Conservation (phyloP, 2,797 vertebrate species). For the Enteromius mattozi region DNA sequence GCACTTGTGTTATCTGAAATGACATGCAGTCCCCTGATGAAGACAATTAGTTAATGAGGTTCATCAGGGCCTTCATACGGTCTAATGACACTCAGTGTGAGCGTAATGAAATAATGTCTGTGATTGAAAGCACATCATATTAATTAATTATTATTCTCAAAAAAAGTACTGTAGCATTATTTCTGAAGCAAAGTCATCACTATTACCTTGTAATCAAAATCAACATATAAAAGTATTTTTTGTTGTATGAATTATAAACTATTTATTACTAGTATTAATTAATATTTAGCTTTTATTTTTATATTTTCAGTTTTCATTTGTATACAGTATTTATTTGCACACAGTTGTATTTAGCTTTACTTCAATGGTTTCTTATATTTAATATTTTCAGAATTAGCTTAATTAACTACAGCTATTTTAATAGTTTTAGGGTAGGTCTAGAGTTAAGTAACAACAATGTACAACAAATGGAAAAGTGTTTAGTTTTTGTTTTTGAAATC, state of each 20-base stretch:
- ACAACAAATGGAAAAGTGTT: too few species aligned
- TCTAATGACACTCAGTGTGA: constrained; percentile 14
- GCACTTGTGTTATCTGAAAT: constrained; percentile 1
- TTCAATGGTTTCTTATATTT: neutral
- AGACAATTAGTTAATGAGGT: constrained; percentile 34
- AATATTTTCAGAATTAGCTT: neutral
- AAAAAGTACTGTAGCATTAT: neutral
- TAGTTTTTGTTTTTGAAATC: too few species aligned
- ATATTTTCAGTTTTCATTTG: neutral
- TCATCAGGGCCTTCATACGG: neutral
- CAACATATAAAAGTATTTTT: neutral
- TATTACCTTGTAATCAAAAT: neutral
- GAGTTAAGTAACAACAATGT: too few species aligned
- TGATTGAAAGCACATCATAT: neutral
- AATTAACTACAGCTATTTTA: too few species aligned
- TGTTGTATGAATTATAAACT: neutral
- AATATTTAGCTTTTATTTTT: neutral
- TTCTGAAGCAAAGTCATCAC: neutral
- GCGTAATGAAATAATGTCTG: constrained; percentile 11
- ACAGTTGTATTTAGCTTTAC: neutral
- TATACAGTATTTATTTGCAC: neutral
- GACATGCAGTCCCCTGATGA: neutral
- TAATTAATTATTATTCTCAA: neutral
- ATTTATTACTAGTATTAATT: neutral
- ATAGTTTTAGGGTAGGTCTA: too few species aligned